Evolutionary conservation across 2,113 vertebrate species (phyloP).

Genomic region (Stegostoma tigrinum): DNA sequence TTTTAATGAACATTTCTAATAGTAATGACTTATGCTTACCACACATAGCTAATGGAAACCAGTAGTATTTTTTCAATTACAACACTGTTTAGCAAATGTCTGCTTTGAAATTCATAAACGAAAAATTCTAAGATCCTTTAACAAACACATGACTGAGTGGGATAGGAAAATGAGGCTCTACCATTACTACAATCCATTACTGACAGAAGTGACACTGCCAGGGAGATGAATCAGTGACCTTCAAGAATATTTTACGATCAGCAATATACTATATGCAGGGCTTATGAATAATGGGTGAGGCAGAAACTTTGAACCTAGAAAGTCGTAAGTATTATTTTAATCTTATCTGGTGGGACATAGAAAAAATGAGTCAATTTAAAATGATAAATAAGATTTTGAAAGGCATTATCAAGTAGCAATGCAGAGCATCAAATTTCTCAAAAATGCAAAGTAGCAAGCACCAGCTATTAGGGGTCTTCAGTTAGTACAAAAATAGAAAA

Average conservation of each 20-base stretch:
- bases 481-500: slow-evolving; percentile 33
- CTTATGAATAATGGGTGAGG: background rate
- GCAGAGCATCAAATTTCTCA: slow-evolving; percentile 47
- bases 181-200: background rate
- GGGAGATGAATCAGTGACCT: background rate
- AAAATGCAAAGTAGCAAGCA: slow-evolving; percentile 44
- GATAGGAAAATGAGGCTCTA: background rate
- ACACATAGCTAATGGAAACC: background rate
- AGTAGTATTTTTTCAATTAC: background rate
- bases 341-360: background rate
- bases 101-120: background rate
- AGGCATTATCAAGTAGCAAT: slow-evolving; percentile 45
- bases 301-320: background rate
- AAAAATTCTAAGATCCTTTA: background rate
- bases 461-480: slow-evolving; percentile 42
- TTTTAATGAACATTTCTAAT: background rate
- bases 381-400: background rate
- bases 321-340: background rate
- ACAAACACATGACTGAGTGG: background rate
- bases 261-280: background rate
- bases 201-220: background rate
- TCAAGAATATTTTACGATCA: background rate
- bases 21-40: background rate
- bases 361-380: background rate
- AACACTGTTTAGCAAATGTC: background rate